Percentiles rank a stretch among this genome's conserved stretches.
Evolutionary conservation across 2,113 vertebrate species (phyloP).

Genomic region (Calypte anna): DNA sequence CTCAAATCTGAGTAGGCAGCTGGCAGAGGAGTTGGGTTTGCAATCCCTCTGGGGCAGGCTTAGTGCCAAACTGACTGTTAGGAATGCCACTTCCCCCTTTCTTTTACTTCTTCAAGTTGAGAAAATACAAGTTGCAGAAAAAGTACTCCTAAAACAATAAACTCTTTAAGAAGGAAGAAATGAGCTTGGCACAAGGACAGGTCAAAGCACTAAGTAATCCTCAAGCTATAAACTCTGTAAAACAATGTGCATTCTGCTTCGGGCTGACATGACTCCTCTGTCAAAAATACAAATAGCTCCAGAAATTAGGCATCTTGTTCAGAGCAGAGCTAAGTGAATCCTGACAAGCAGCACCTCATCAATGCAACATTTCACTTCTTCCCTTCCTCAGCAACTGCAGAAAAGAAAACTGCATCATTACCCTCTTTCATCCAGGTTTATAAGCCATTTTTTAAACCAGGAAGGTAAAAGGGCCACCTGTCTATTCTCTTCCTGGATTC

Average conservation of each 20-base stretch:
- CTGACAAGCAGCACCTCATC: neutral
- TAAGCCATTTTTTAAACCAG: neutral
- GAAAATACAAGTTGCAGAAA: neutral
- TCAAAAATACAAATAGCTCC: neutral
- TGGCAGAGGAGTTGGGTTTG: slow-evolving; percentile 1
- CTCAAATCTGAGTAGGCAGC: neutral
- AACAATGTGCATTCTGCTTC: neutral
- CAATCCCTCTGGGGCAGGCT: neutral
- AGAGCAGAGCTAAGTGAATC: neutral
- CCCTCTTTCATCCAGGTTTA: neutral
- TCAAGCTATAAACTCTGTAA: neutral
- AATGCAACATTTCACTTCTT: neutral
- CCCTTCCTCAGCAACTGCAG: neutral
- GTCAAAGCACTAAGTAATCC: neutral
- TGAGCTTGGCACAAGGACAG: neutral
- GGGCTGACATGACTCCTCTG: neutral
- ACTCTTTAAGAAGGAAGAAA: neutral
- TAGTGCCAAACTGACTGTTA: slow-evolving; percentile 14
- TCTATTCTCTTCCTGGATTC: neutral
- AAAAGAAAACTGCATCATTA: neutral
- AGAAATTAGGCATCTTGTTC: neutral
- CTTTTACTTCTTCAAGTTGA: neutral
- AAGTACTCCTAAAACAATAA: neutral
- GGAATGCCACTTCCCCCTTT: neutral
- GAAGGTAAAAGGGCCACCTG: neutral